Percentiles rank a stretch among this genome's conserved stretches.
phyloP scores from a whole-genome alignment of 2,113 vertebrate genomes.

The Pteronura brasiliensis region DNA sequence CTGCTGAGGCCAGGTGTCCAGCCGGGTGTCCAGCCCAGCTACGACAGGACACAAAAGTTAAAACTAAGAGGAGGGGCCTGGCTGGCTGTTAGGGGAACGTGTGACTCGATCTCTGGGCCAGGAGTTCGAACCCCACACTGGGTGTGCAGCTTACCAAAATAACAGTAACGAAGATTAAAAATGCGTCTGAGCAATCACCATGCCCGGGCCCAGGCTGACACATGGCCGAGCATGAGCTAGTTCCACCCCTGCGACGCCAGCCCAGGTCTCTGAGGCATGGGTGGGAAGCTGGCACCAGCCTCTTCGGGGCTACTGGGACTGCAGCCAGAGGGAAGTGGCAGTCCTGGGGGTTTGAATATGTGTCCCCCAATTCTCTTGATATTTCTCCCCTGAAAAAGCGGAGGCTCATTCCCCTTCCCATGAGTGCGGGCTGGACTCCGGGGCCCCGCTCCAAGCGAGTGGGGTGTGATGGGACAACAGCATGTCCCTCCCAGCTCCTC shows the following conservation, averaged over 20 bases:
- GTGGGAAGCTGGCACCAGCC: rapidly evolving
- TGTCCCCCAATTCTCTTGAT: rapidly evolving
- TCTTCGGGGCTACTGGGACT: not conserved
- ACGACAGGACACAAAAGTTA: not conserved
- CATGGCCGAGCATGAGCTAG: rapidly evolving
- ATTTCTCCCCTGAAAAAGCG: too few species aligned
- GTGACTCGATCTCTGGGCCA: not conserved
- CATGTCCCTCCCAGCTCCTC: not conserved
- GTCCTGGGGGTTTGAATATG: too few species aligned
- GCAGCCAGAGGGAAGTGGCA: not conserved
- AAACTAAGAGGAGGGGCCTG: not conserved
- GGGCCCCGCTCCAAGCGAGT: rapidly evolving
- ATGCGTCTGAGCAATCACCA: rapidly evolving
- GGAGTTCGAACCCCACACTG: not conserved
- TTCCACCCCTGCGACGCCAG: not conserved
- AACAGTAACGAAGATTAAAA: not conserved
- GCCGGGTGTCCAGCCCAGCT: not conserved
- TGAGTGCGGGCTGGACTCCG: rapidly evolving
- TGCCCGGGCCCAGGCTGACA: not conserved
- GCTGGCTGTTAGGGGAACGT: rapidly evolving
- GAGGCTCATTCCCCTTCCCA: not conserved
- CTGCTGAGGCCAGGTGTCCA: not conserved
- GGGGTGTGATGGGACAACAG: rapidly evolving
- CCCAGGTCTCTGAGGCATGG: not conserved
- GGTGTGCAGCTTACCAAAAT: not conserved